Conservation (phyloP, 2,797 vertebrate species). For the Macropus fuliginosus region DNA sequence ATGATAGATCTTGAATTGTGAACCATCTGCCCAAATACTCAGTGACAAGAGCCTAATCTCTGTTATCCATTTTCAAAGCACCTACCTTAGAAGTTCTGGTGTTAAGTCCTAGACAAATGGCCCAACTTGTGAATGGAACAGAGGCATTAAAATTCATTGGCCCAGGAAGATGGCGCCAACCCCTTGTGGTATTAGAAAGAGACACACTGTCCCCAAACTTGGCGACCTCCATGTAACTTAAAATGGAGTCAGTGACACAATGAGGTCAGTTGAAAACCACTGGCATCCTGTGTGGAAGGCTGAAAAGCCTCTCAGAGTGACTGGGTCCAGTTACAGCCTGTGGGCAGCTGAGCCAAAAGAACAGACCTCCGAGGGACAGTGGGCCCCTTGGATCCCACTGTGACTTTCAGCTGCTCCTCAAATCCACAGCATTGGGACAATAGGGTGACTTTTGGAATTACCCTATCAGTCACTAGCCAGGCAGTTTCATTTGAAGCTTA, state of each 20-base stretch:
- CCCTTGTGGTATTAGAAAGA: neutral
- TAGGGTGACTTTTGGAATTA: neutral
- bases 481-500: neutral
- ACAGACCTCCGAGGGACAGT: neutral
- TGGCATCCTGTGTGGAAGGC: neutral
- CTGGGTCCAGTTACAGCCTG: neutral
- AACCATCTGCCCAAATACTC: neutral
- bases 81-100: neutral
- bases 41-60: neutral
- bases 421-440: neutral
- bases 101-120: neutral
- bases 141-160: neutral
- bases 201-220: conserved; percentile 25
- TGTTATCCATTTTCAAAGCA: neutral
- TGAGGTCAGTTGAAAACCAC: conserved; percentile 8
- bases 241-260: neutral
- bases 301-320: neutral
- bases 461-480: neutral
- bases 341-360: neutral
- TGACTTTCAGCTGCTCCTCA: neutral
- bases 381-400: neutral
- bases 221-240: neutral
- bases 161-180: neutral
- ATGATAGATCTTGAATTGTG: neutral
- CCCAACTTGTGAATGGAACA: neutral